Base-by-base conservation (phyloP, 2,113 vertebrate species). In the Alectura lathami region DNA sequence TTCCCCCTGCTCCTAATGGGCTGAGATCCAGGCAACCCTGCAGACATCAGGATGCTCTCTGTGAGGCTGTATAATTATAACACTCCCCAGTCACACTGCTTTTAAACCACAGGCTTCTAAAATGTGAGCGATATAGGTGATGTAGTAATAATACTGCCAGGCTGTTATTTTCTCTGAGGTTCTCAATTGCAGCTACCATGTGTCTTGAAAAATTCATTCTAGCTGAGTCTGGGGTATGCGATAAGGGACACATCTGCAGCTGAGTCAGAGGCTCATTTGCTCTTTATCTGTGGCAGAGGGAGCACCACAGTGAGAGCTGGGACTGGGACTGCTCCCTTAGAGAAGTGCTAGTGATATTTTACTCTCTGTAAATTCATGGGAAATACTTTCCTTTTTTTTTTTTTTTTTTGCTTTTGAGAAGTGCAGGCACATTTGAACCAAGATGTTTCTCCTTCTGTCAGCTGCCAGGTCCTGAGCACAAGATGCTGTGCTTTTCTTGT, bases 401-500 rank as follows among this genome's bases (percentile, higher is more conserved):
- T 4, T 13, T 45, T 56, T n/a, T 13, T 26, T 24, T 20, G 14
- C 38, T 62, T 69, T n/a, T 17, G 36, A 63, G 38, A 42, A 56
- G 26, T 62, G 43, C 69, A 86, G 79, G 59, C 48, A 63, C 87
- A 43, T 83, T 91, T 95, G 76, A 93, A 89, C 51, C 42, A 74
- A 74, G 56, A 68, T 68, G 64, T 93, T 88, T 56, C 79, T 69
- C 17, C n/a, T 89, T 85, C 63, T 77, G 0, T 0, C 66, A 77
- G 67, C 82, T 96, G 89, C 79, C 91, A 94, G 75, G 27, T 94
- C 54, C 70, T 69, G 54, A 93, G 84, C 68, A 50, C 60, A 54
- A 69, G 67, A 59, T 69, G 85, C 42, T 51, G n/a, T 95, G 75
- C 88, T 95, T 94, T 83, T 77, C 78, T 94, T 92, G 74, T 83